phyloP scores from a whole-genome alignment of 1,140 invertebrate species.

The Pseudomyrmex pallidus region DNA sequence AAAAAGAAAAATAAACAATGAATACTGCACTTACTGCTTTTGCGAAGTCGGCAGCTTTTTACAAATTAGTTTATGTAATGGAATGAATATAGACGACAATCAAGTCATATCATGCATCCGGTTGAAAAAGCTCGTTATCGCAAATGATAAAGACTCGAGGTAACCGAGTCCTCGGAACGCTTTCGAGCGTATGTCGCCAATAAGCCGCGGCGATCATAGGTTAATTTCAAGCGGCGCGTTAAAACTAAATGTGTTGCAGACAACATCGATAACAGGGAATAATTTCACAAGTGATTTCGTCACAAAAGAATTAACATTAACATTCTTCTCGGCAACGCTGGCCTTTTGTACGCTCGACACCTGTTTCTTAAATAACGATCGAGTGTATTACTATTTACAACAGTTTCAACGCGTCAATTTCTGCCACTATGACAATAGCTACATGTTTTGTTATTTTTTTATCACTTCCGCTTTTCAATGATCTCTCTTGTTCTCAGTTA shows the following conservation, averaged over 20 bases:
- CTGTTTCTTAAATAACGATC: neutral
- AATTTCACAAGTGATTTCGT: neutral
- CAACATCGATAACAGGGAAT: neutral
- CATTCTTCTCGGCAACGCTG: neutral
- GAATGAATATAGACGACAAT: neutral
- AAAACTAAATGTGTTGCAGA: neutral
- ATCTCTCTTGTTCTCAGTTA: neutral
- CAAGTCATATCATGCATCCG: constrained; percentile 28
- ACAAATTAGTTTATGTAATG: neutral
- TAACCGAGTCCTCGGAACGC: neutral
- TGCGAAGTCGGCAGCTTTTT: neutral
- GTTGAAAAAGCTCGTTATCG: constrained; percentile 33
- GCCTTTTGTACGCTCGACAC: neutral
- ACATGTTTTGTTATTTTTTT: constrained; percentile 1
- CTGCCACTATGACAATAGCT: neutral
- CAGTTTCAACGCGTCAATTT: neutral
- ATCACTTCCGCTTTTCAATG: neutral
- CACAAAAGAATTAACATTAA: neutral
- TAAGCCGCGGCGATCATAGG: neutral
- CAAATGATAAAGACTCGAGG: constrained; percentile 20
- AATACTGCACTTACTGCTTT: neutral
- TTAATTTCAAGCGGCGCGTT: neutral
- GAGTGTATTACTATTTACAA: neutral
- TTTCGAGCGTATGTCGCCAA: constrained; percentile 5
- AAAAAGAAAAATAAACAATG: neutral